These are phyloP conservation scores for Equus quagga DNA, from an alignment of 2,113 vertebrate species.

Conservation along the genomic window DNA sequence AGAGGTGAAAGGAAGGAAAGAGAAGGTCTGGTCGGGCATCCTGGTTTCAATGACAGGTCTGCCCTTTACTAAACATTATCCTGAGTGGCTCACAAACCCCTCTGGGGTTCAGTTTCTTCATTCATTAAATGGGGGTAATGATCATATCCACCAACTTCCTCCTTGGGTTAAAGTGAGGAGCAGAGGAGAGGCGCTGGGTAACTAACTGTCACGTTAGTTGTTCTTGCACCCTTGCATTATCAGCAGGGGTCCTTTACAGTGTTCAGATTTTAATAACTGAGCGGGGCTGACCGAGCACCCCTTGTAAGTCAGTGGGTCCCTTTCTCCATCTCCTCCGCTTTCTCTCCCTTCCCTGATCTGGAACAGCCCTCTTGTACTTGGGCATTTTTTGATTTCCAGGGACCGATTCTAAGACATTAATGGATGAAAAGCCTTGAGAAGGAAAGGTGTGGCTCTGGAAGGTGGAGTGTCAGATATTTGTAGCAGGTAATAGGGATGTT, in stretches of 20 bases:
- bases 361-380: neutral
- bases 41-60: neutral
- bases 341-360: neutral
- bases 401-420: neutral
- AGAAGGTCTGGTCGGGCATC: neutral
- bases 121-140: neutral
- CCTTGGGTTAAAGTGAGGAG: neutral
- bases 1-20: neutral
- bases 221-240: neutral
- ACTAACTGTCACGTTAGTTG: no score
- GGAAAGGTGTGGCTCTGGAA: neutral
- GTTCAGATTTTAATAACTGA: neutral
- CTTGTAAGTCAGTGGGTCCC: neutral
- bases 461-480: neutral
- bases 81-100: neutral
- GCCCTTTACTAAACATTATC: neutral
- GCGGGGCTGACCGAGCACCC: neutral
- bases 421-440: neutral
- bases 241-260: neutral
- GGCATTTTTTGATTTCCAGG: neutral
- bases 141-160: neutral
- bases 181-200: neutral
- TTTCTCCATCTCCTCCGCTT: neutral
- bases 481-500: neutral
- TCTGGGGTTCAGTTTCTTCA: neutral